Evolutionary conservation across 2,888 invertebrate species (phyloP), one percentile per base, ranked within the genome.

Genomic region (Germaria angustata): DNA sequence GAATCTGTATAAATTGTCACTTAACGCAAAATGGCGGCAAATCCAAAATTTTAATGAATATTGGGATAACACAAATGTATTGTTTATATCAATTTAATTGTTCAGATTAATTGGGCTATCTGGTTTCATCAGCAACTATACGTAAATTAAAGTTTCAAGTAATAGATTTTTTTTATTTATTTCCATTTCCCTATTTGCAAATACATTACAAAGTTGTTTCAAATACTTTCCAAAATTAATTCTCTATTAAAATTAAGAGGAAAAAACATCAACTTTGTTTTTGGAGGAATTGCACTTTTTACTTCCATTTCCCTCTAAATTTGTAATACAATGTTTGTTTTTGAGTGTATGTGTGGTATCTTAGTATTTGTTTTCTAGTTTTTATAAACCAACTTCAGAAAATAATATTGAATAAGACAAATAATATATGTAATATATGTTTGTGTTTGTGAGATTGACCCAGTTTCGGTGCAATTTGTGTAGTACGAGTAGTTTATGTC

Each of bases 401-500:
- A 34, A 65, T 61, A 59, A 51, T 53, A 63, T 44, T 46, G 28
- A 69, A 46, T 49, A 69, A 73, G 17, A 68, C 53, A 46, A 53
- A n/a, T 36, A 24, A 3, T 28, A 28, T 28, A 28, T 28, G 3
- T 28, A 28, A 28, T 49, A 15, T 65, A 1, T 39, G 17, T 28
- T 11, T 61, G n/a, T 51, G 28, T 65, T 7, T 63, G 79, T 80
- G 72, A 69, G 68, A 84, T 71, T 85, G 85, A 84, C 84, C 83
- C 81, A 84, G 75, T 84, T 85, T 85, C 13, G 55, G n/a, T 68
- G 51, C 41, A 80, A n/a, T 59, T 78, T 79, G 41, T 75, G 72
- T 73, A 71, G 79, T 46, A 39, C 3, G 20, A 78, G 81, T 46
- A 78, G 53, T 80, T 81, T 80, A 51, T 71, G 63, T 66, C 71